Conservation (phyloP, 2,888 invertebrate species). For the Meteorus colon region DNA sequence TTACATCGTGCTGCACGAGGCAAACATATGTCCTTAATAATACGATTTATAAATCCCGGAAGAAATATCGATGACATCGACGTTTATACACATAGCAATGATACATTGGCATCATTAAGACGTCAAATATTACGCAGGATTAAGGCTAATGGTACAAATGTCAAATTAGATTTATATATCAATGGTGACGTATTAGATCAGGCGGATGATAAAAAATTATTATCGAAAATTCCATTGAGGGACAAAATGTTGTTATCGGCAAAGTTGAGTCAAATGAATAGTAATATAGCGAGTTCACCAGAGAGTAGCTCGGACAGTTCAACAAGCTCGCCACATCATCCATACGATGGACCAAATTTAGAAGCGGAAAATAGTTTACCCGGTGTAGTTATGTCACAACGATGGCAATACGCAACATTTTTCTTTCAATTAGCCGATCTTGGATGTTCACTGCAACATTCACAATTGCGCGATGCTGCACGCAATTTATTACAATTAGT, state of each 20-base stretch:
- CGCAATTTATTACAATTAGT: constrained; percentile 86
- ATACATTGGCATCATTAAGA: constrained; percentile 90
- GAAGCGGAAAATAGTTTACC: constrained; percentile 93
- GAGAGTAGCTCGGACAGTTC: constrained; percentile 97
- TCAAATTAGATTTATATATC: constrained; percentile 92
- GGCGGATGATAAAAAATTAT: constrained; percentile 88
- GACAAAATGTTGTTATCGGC: constrained; percentile 90
- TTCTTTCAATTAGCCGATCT: constrained; percentile 91
- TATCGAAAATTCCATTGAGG: constrained; percentile 88
- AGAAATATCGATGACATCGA: constrained; percentile 94
- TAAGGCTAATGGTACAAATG: constrained; percentile 79
- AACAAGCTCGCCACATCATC: constrained; percentile 91
- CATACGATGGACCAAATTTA: constrained; percentile 85
- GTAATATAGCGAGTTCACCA: constrained; percentile 85
- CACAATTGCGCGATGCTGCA: constrained; percentile 88
- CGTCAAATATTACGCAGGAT: constrained; percentile 83
- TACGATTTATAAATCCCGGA: constrained; percentile 91
- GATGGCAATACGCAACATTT: constrained; percentile 85
- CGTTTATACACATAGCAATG: constrained; percentile 94
- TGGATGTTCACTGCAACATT: constrained; percentile 87
- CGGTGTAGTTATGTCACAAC: constrained; percentile 89
- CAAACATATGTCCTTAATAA: constrained; percentile 89
- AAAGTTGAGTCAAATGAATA: constrained; percentile 83
- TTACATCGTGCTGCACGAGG: constrained; percentile 93
- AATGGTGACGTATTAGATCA: constrained; percentile 92